Evolutionary conservation across 2,113 vertebrate species (phyloP).

Genomic region (Lamprologus sp.): DNA sequence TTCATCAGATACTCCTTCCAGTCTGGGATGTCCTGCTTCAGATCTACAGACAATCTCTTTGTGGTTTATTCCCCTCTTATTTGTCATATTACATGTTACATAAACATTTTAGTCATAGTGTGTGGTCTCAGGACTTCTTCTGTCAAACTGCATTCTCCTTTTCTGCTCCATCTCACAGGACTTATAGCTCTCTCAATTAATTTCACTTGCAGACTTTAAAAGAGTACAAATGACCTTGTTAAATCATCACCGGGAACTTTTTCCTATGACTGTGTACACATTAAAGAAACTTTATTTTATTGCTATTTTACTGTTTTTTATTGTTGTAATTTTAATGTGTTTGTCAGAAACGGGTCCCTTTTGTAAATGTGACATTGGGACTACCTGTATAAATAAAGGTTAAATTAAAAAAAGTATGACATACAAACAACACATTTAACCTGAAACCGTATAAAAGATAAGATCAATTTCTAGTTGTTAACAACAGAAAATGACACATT

Average conservation of each 20-base stretch:
- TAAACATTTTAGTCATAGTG: not conserved
- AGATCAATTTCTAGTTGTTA: not conserved
- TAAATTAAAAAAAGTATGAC: not conserved
- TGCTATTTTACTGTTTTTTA: not conserved
- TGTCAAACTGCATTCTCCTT: not conserved
- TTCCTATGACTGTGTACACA: not conserved
- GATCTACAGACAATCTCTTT: slow-evolving; percentile 27
- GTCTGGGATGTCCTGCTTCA: slow-evolving; percentile 67
- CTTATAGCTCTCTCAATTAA: not conserved
- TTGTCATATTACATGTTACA: not conserved
- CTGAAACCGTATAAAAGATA: not conserved
- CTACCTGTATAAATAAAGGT: not conserved
- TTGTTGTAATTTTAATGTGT: not conserved
- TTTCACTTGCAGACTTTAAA: not conserved
- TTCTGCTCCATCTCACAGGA: not conserved
- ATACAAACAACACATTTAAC: not conserved
- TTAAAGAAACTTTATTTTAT: not conserved
- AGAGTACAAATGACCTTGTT: not conserved
- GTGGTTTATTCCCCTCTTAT: not conserved
- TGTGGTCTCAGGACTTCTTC: not conserved
- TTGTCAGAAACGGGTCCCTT: not conserved
- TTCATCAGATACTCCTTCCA: slow-evolving; percentile 93
- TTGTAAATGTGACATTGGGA: not conserved
- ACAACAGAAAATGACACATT: not conserved
- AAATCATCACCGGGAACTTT: not conserved